These are phyloP conservation scores for Pangasius larnaudii DNA, from an alignment of 2,797 vertebrate genomes.

Conservation along the genomic window DNA sequence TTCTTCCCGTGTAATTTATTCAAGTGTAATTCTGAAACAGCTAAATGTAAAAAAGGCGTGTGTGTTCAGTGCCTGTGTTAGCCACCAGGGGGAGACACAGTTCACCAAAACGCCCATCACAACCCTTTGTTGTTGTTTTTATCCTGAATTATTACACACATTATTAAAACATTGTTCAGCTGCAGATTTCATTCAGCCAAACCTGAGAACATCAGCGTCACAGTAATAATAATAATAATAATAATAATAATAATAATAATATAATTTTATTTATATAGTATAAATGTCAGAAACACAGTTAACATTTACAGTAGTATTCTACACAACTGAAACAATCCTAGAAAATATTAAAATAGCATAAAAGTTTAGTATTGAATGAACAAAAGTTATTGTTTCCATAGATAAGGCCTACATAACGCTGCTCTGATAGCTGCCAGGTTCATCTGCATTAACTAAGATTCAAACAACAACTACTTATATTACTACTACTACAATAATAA, in stretches of 20 bases:
- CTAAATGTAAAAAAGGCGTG: background rate
- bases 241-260: background rate
- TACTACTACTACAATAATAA: background rate
- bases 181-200: background rate
- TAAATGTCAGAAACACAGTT: background rate
- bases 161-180: background rate
- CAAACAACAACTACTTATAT: background rate
- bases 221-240: background rate
- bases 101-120: background rate
- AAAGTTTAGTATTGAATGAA: background rate
- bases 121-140: too few species aligned
- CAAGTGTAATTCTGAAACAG: too few species aligned
- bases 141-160: background rate
- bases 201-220: background rate
- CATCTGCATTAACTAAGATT: background rate
- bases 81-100: background rate
- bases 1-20: background rate
- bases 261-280: background rate
- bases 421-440: constrained; percentile 8
- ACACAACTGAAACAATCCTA: background rate
- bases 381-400: background rate
- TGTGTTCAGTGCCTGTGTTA: background rate
- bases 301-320: background rate
- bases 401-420: background rate
- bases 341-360: background rate